These are phyloP conservation scores for Crocidura indochinensis DNA, from an alignment of 2,797 vertebrate genomes.

Conservation along the genomic window DNA sequence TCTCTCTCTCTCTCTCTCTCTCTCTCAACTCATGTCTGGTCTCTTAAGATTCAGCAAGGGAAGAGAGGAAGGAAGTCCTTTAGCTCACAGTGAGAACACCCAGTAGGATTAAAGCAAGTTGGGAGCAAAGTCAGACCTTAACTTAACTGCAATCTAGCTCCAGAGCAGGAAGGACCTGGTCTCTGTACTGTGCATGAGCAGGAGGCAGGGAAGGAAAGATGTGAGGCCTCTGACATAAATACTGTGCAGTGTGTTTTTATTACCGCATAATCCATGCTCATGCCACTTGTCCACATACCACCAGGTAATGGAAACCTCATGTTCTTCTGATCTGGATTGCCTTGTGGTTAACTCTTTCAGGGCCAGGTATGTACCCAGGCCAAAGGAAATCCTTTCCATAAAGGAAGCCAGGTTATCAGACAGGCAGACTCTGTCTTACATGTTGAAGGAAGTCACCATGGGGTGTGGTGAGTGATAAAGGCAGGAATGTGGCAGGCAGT, in stretches of 20 bases:
- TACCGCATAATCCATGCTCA: slow-evolving; percentile 89
- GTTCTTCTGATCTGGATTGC: slow-evolving; percentile 86
- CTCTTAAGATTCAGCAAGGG: slow-evolving; percentile 8
- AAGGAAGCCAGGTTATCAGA: slow-evolving; percentile 78
- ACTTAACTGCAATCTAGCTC: slow-evolving; percentile 78
- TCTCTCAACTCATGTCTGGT: neutral
- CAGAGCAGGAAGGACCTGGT: slow-evolving; percentile 75
- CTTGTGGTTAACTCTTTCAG: slow-evolving; percentile 89
- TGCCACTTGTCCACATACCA: slow-evolving; percentile 91
- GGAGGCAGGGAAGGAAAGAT: slow-evolving; percentile 85
- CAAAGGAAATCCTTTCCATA: slow-evolving; percentile 86
- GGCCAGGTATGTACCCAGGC: slow-evolving; percentile 81
- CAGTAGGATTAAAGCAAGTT: slow-evolving; percentile 48
- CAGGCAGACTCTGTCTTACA: slow-evolving; percentile 72
- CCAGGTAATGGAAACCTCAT: slow-evolving; percentile 91
- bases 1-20: neutral
- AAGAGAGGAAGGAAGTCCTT: slow-evolving; percentile 30
- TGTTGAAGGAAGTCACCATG: slow-evolving; percentile 79
- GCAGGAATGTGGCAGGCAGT: slow-evolving; percentile 73
- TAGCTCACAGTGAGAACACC: slow-evolving; percentile 19
- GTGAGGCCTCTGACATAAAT: slow-evolving; percentile 88
- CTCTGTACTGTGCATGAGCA: slow-evolving; percentile 74
- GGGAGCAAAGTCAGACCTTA: slow-evolving; percentile 67
- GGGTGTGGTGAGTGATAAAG: slow-evolving; percentile 75
- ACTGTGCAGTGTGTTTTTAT: slow-evolving; percentile 90